phyloP scores from a whole-genome alignment of 2,888 invertebrate genomes.

The Monopis laevigella region DNA sequence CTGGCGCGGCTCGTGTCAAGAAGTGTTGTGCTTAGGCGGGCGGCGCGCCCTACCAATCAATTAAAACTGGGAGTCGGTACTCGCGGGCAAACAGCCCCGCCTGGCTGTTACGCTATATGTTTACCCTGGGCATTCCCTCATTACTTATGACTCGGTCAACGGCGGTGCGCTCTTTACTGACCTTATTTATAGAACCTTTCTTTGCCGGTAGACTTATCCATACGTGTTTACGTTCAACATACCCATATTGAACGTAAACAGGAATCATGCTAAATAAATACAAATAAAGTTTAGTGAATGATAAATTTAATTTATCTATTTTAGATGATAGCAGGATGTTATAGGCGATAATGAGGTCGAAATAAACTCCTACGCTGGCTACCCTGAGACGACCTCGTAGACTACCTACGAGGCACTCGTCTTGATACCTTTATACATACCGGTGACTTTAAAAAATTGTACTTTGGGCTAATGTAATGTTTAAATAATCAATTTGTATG shows the following conservation, averaged over 20 bases:
- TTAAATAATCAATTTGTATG: too few relatives aligned
- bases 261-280: too few relatives aligned
- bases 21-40: conserved; percentile 7
- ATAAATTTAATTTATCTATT: too few relatives aligned
- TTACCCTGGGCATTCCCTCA: conserved; percentile 47
- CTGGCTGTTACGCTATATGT: conserved; percentile 51
- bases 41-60: conserved; percentile 53
- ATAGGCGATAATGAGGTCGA: too few relatives aligned
- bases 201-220: conserved; percentile 27
- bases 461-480: too few relatives aligned
- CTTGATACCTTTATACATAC: too few relatives aligned
- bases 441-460: too few relatives aligned
- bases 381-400: too few relatives aligned
- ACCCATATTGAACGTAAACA: conserved; percentile 10
- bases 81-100: conserved; percentile 16
- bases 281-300: too few relatives aligned
- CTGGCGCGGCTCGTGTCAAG: conserved; percentile 19
- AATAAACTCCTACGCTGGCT: too few relatives aligned
- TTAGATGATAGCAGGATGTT: too few relatives aligned
- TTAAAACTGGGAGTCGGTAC: conserved; percentile 35
- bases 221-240: conserved; percentile 19
- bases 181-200: conserved; percentile 21
- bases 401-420: too few relatives aligned
- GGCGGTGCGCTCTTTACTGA: conserved; percentile 13
- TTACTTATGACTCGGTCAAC: conserved; percentile 32